Base-by-base conservation (phyloP, 1,140 invertebrate species). In the Aphis craccivora region DNA sequence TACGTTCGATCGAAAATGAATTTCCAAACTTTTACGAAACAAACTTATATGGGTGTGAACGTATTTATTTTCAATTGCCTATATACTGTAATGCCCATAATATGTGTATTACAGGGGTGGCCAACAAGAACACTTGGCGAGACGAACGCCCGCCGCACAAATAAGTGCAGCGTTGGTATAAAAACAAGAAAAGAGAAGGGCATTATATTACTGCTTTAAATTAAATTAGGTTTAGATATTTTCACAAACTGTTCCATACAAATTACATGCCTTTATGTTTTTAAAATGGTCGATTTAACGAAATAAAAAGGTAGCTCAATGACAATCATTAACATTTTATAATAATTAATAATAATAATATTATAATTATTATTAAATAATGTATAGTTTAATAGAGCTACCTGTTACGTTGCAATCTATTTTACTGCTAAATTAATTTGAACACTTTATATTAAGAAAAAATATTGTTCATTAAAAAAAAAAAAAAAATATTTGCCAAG, bases 21-120 rank as follows among this genome's bases (percentile, higher is more conserved):
- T n/a, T n/a, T 18, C 60, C 30, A 76, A 76, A 76, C 30, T 76
- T 76, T 76, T 76, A 76, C 60, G 60, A 35, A 76, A 76, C 60
- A 76, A 76, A n/a, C 60, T n/a, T 76, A 67, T 60, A 60, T 76
- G 60, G n/a, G n/a, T n/a, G 60, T 76, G n/a, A 76, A 76, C n/a
- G 60, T 76, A 76, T 76, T 76, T 76, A 76, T 76, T 76, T 76
- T 76, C 60, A 76, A 76, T 76, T 2, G 60, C 60, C 48, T 51
- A n/a, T 76, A n/a, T 76, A n/a, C 60, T 5, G 14, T 76, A 76
- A 76, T 76, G 14, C 60, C 60, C 60, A 76, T 76, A n/a, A 18
- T 76, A 35, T 35, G 60, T 76, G 60, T n/a, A 76, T 76, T 76
- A n/a, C 60, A 2, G 14, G 48, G 48, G 48, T 51, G 60, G 60